These are phyloP conservation scores for Spicauda simplicius DNA, from an alignment of 2,888 invertebrate species.

Conservation along the genomic window DNA sequence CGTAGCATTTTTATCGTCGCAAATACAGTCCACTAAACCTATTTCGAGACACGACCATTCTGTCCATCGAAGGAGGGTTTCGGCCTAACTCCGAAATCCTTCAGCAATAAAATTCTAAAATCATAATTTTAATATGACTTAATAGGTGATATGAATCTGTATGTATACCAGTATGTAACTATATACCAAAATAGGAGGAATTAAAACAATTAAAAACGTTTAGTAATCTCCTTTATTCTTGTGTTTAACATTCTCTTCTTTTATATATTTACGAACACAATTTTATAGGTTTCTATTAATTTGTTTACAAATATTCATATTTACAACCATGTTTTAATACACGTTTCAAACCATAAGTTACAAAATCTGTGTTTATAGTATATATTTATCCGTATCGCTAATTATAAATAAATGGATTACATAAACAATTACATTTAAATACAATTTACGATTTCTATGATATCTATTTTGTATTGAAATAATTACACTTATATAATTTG, in stretches of 20 bases:
- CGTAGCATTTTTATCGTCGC: too few species aligned
- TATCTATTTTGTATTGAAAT: neutral
- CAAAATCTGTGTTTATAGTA: slow-evolving; percentile 21
- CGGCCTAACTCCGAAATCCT: too few species aligned
- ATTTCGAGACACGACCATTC: too few species aligned
- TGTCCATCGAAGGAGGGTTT: too few species aligned
- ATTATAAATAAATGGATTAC: neutral
- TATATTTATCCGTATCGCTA: slow-evolving; percentile 5
- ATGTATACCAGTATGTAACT: too few species aligned
- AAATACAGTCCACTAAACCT: too few species aligned
- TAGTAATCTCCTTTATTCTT: slow-evolving; percentile 33
- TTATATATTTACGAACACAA: slow-evolving; percentile 37
- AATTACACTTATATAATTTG: neutral
- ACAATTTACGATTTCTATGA: neutral
- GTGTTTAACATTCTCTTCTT: slow-evolving; percentile 31
- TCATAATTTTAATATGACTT: too few species aligned
- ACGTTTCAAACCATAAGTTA: slow-evolving; percentile 33
- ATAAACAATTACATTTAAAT: slow-evolving; percentile 4
- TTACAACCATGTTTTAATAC: slow-evolving; percentile 43
- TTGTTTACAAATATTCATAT: slow-evolving; percentile 44
- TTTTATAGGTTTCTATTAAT: slow-evolving; percentile 39
- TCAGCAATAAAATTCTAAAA: too few species aligned
- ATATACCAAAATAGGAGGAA: neutral
- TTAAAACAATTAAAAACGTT: slow-evolving; percentile 27
- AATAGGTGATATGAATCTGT: too few species aligned